Conservation (phyloP, 1,140 invertebrate genomes). For the Magallana ariakensis region DNA sequence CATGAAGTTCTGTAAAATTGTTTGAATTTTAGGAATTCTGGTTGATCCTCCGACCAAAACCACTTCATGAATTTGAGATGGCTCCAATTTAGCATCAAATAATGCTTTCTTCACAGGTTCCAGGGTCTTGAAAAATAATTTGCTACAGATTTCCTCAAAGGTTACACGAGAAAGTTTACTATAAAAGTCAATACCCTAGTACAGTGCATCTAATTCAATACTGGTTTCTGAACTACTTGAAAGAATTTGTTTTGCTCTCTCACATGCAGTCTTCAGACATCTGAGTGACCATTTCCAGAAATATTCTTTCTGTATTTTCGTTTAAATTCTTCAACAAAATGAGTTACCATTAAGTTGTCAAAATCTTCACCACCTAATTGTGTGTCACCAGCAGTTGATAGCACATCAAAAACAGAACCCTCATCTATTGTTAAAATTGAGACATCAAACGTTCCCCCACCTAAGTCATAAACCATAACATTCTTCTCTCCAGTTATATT, state of each 20-base stretch:
- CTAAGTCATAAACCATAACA: conserved; percentile 74
- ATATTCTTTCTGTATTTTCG: conserved; percentile 97
- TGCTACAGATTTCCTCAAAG: conserved; percentile 86
- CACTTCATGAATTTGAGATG: conserved; percentile 81
- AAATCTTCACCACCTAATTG: conserved; percentile 88
- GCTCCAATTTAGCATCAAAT: conserved; percentile 75
- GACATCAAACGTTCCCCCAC: conserved; percentile 97
- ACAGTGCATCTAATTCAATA: conserved; percentile 58
- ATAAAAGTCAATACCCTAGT: conserved; percentile 56
- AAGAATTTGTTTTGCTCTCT: conserved; percentile 90
- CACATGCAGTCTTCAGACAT: conserved; percentile 93
- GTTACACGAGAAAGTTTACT: conserved; percentile 74
- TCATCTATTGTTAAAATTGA: conserved; percentile 96
- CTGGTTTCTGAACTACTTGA: conserved; percentile 79
- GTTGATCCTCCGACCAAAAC: conserved; percentile 84
- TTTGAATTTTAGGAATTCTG: conserved; percentile 84
- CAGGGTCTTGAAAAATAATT: conserved; percentile 91
- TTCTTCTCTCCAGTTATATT: neutral
- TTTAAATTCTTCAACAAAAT: conserved; percentile 93
- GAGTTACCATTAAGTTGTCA: conserved; percentile 86
- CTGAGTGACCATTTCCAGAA: conserved; percentile 91
- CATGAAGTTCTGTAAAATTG: conserved; percentile 78
- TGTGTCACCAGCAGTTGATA: conserved; percentile 97
- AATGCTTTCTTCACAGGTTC: conserved; percentile 91
- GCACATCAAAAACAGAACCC: conserved; percentile 92